phyloP scores from a whole-genome alignment of 2,113 vertebrate genomes.

The Ciconia stormi region DNA sequence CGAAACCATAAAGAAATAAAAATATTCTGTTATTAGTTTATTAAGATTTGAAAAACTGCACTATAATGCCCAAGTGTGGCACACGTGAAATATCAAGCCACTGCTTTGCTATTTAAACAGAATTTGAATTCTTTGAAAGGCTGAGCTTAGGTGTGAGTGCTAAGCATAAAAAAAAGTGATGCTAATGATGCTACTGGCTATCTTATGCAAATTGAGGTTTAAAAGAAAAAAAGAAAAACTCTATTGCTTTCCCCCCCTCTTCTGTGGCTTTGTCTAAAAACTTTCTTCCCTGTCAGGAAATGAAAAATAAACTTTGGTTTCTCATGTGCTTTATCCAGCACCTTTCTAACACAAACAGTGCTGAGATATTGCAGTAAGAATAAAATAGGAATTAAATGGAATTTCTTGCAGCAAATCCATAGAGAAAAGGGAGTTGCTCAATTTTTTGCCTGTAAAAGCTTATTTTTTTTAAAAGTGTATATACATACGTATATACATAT shows the following conservation, averaged over 20 bases:
- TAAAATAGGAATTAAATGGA: not conserved
- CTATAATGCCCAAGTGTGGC: not conserved
- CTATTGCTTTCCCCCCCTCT: accelerated
- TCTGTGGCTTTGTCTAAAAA: not conserved
- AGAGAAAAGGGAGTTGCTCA: accelerated
- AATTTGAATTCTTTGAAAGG: not conserved
- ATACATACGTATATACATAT: no score
- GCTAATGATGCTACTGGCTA: not conserved
- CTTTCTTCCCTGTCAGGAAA: not conserved
- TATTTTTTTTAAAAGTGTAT: accelerated
- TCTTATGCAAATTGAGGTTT: not conserved
- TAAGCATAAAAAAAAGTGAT: not conserved
- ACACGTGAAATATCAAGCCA: not conserved
- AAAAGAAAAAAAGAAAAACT: not conserved
- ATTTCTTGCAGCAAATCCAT: not conserved
- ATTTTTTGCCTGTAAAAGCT: not conserved
- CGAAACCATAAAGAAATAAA: not conserved
- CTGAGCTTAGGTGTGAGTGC: not conserved
- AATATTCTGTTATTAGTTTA: not conserved
- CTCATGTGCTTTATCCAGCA: not conserved
- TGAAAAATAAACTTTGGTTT: not conserved
- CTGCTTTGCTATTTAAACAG: not conserved
- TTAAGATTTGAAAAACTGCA: not conserved
- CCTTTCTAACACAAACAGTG: not conserved
- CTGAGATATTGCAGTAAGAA: not conserved